Percentiles rank a stretch among this genome's conserved stretches.
Conservation (phyloP, 2,888 invertebrate genomes). For the Chironomus riparius region DNA sequence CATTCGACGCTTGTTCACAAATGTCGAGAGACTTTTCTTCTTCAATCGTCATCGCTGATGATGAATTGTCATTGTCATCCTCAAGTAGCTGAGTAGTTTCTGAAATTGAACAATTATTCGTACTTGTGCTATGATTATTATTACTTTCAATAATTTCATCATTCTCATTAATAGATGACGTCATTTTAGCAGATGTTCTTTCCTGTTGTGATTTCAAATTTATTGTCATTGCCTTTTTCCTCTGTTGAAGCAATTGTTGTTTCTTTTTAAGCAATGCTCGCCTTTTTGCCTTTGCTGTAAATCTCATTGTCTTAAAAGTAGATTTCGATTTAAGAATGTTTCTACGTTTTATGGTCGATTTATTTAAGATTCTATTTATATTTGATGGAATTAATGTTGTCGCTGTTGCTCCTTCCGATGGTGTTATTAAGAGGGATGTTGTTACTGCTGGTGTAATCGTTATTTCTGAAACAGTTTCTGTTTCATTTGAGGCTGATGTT, state of each 20-base stretch:
- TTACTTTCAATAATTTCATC: not conserved
- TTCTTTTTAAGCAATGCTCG: not conserved
- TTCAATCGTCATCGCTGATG: not conserved
- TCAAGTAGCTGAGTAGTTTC: not conserved
- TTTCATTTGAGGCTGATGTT: not conserved
- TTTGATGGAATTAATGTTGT: slow-evolving; percentile 1
- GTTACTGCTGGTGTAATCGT: not conserved
- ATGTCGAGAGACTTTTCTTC: too few relatives aligned
- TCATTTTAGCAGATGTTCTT: not conserved
- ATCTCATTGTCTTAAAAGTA: slow-evolving; percentile 6
- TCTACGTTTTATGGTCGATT: slow-evolving; percentile 1
- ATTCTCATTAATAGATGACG: not conserved
- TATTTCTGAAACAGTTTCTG: too few relatives aligned
- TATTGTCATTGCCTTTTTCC: not conserved
- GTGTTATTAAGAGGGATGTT: not conserved
- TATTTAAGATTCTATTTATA: not conserved
- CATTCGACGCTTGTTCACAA: not conserved
- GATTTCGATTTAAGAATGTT: slow-evolving; percentile 13
- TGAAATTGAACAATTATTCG: too few relatives aligned
- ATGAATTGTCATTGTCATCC: not conserved
- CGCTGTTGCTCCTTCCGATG: not conserved
- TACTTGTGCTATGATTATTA: not conserved
- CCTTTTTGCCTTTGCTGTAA: slow-evolving; percentile 13
- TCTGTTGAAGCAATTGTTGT: not conserved
- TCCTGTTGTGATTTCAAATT: not conserved